phyloP scores from a whole-genome alignment of 2,888 invertebrate genomes.

The Crossocerus cetratus region DNA sequence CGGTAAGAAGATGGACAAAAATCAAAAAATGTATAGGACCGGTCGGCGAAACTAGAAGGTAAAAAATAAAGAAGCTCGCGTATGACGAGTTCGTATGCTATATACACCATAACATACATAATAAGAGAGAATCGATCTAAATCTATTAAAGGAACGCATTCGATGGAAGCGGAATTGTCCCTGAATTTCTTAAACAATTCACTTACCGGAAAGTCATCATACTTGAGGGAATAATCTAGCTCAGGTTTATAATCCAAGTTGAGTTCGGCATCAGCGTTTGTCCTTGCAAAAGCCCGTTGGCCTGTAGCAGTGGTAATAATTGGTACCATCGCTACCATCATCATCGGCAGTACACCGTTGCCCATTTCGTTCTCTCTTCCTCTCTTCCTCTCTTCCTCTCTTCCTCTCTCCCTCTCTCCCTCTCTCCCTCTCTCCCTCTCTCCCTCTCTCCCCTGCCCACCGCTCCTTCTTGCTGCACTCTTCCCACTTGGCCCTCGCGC shows the following conservation, averaged over 20 bases:
- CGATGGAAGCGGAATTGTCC: too few relatives aligned
- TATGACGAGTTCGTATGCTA: too few relatives aligned
- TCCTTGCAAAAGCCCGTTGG: constrained; percentile 29
- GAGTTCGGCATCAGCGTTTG: too few relatives aligned
- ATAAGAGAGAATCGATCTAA: too few relatives aligned
- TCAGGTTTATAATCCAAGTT: neutral
- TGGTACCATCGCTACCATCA: constrained; percentile 47
- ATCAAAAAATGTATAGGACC: too few relatives aligned
- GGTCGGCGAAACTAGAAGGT: too few relatives aligned
- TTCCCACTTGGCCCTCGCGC: neutral
- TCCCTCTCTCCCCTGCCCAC: neutral
- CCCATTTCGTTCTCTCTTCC: constrained; percentile 36
- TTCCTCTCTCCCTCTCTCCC: neutral
- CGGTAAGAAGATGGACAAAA: too few relatives aligned
- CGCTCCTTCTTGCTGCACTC: neutral
- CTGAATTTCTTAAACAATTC: neutral
- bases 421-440: neutral
- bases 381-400: neutral
- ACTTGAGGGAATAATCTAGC: neutral
- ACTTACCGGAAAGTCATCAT: constrained; percentile 1
- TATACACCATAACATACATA: too few relatives aligned
- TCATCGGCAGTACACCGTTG: constrained; percentile 31
- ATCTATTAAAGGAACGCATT: too few relatives aligned
- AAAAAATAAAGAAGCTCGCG: too few relatives aligned
- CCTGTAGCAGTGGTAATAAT: constrained; percentile 39